Percentiles rank a stretch among this genome's conserved stretches.
These are phyloP conservation scores for Cerceris rybyensis DNA, from an alignment of 2,888 invertebrate genomes.

Conservation along the genomic window DNA sequence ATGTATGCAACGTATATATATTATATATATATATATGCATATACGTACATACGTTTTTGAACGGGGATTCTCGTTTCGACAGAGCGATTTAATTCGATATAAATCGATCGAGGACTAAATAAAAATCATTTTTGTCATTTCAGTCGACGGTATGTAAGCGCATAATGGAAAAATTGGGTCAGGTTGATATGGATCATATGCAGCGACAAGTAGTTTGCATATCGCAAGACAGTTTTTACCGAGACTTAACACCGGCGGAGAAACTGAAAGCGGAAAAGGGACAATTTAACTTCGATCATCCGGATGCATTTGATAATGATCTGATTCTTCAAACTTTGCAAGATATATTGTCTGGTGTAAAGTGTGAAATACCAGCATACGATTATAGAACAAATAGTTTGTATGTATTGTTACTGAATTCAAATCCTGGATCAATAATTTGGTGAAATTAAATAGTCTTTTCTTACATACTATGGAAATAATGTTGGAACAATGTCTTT, in stretches of 20 bases:
- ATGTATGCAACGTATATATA: too few species aligned
- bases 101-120: neutral
- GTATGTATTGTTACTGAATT: conserved; percentile 83
- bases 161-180: conserved; percentile 98
- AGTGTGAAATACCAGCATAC: conserved; percentile 95
- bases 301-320: conserved; percentile 97
- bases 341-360: conserved; percentile 92
- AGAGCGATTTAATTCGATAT: neutral
- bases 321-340: conserved; percentile 91
- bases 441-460: neutral
- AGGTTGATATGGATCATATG: conserved; percentile 94
- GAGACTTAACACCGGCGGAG: conserved; percentile 91
- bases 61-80: neutral
- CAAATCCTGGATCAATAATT: conserved; percentile 11
- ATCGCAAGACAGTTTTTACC: conserved; percentile 98
- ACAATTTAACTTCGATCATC: conserved; percentile 99
- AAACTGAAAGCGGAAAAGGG: conserved; percentile 92
- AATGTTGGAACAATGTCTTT: neutral
- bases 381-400: conserved; percentile 95
- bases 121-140: neutral
- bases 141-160: conserved; percentile 98
- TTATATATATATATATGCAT: too few species aligned
- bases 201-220: conserved; percentile 96
- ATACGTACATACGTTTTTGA: too few species aligned
- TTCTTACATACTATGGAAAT: neutral